Conservation (phyloP, 2,113 vertebrate genomes). For the Amazona vittata region DNA sequence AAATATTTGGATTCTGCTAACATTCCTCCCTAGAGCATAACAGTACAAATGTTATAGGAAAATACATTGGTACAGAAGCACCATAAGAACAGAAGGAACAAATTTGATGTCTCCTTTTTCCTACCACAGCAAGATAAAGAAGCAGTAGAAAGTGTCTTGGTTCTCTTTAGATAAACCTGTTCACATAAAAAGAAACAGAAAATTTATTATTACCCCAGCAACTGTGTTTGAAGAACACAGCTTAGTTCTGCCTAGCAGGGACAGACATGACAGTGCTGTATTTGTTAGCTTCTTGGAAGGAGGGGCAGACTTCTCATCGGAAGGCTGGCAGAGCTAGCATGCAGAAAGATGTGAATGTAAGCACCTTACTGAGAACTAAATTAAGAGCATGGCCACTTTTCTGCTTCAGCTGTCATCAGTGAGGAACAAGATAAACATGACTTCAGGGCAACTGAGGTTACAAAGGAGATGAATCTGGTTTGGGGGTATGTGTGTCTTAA, state of each 20-base stretch:
- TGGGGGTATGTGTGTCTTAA: not conserved
- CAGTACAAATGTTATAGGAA: conserved; percentile 10
- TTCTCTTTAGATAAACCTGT: not conserved
- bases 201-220: not conserved
- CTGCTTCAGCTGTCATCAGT: not conserved
- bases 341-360: not conserved
- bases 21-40: not conserved
- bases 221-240: not conserved
- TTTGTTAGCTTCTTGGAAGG: not conserved
- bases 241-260: not conserved
- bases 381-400: not conserved
- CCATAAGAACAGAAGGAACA: not conserved
- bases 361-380: not conserved
- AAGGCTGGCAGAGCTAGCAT: not conserved
- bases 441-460: not conserved
- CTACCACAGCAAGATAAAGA: not conserved
- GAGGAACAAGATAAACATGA: not conserved
- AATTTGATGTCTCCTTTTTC: not conserved
- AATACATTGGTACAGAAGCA: not conserved
- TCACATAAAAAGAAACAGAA: not conserved
- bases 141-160: not conserved
- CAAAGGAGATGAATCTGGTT: not conserved
- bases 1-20: conserved; percentile 25
- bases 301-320: not conserved
- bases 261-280: not conserved